These are phyloP conservation scores for Drosophila setosimentum DNA, from an alignment of 2,888 invertebrate genomes.

Conservation along the genomic window DNA sequence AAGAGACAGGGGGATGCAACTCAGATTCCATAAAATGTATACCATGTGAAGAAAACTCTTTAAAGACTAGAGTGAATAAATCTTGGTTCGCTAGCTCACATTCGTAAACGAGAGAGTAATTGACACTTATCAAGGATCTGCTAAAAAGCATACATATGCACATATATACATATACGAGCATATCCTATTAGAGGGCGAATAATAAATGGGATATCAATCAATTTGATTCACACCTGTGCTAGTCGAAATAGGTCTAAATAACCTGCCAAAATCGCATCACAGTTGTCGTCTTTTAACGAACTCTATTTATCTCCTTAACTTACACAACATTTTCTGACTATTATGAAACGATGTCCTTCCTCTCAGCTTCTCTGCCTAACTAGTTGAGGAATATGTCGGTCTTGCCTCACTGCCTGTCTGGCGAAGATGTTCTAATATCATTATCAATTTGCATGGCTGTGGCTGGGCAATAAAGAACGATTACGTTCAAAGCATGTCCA, in stretches of 20 bases:
- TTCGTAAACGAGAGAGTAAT: slow-evolving; percentile 11
- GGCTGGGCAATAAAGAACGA: slow-evolving; percentile 31
- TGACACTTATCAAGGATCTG: background rate
- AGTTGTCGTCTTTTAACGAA: background rate
- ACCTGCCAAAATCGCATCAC: background rate
- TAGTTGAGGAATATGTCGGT: slow-evolving; percentile 28
- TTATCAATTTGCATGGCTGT: slow-evolving; percentile 45
- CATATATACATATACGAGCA: no score
- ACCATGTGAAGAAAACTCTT: background rate
- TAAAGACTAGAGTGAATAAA: background rate
- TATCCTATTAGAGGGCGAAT: background rate
- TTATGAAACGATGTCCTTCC: slow-evolving; percentile 18
- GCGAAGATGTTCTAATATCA: slow-evolving; percentile 24
- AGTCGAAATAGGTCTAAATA: background rate
- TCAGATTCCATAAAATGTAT: background rate
- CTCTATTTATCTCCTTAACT: background rate
- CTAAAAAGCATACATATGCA: slow-evolving; percentile 3
- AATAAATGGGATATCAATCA: background rate
- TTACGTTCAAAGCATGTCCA: slow-evolving; percentile 32
- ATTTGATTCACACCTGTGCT: no score
- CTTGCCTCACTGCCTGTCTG: slow-evolving; percentile 31
- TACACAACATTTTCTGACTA: slow-evolving; percentile 31
- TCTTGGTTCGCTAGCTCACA: slow-evolving; percentile 12
- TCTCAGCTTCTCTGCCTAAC: background rate
- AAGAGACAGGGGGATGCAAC: background rate